phyloP scores from a whole-genome alignment of 2,113 vertebrate species.

The Pygathrix nemaeus region DNA sequence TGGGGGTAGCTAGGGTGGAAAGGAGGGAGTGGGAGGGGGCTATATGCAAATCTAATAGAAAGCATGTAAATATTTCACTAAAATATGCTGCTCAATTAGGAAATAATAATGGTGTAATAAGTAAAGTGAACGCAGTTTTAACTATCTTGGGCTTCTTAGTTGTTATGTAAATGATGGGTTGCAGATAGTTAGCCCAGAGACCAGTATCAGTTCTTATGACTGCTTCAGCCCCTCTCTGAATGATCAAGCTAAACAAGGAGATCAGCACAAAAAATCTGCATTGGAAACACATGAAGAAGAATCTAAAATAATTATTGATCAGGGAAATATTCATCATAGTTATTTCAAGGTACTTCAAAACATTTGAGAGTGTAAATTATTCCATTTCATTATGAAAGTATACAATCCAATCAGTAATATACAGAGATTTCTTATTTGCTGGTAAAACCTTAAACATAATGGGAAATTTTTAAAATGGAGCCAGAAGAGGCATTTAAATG shows the following conservation, averaged over 20 bases:
- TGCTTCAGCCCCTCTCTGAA: conserved; percentile 38
- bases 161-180: conserved; percentile 28
- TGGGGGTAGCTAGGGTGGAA: not conserved
- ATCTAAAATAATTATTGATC: conserved; percentile 65
- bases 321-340: conserved; percentile 39
- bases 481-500: conserved; percentile 43
- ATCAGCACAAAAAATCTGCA: conserved; percentile 5
- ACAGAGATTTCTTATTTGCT: conserved; percentile 66
- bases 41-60: conserved; percentile 73
- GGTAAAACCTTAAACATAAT: conserved; percentile 4
- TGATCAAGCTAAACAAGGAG: conserved; percentile 43
- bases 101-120: conserved; percentile 80
- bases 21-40: not conserved
- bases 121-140: conserved; percentile 74
- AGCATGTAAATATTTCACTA: conserved; percentile 75
- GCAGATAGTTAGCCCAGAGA: conserved; percentile 63
- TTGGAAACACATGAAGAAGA: conserved; percentile 3
- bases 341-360: conserved; percentile 70
- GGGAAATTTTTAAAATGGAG: conserved; percentile 37
- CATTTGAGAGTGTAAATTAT: conserved; percentile 59
- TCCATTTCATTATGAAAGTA: conserved; percentile 68
- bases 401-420: conserved; percentile 49
- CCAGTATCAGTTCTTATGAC: conserved; percentile 16
- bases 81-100: conserved; percentile 75
- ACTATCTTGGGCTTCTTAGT: conserved; percentile 50